Conservation (phyloP, 2,113 vertebrate genomes). For the Xiphorhynchus elegans region DNA sequence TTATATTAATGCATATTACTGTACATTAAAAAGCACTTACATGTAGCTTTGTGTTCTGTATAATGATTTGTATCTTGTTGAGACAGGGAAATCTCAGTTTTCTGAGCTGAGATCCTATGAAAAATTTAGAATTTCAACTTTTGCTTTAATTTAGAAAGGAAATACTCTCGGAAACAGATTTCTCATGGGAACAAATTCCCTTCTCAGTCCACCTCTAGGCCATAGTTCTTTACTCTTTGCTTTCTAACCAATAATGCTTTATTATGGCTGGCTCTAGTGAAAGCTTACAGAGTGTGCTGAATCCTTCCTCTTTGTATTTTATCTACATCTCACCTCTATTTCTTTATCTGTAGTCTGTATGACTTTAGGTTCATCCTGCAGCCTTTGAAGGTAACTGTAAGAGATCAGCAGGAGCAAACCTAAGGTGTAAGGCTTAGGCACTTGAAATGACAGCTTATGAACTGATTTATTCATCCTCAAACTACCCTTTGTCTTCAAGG, state of each 20-base stretch:
- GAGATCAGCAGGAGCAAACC: background rate
- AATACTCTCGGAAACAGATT: background rate
- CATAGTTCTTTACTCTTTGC: background rate
- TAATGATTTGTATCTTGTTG: background rate
- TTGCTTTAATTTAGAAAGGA: background rate
- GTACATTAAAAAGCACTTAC: background rate
- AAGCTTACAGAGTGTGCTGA: background rate
- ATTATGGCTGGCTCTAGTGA: background rate
- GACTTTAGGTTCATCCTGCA: background rate
- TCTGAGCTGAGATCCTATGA: background rate
- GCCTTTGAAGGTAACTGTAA: background rate
- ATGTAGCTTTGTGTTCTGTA: background rate
- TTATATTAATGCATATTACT: background rate
- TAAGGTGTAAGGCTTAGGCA: background rate
- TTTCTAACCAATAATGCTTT: background rate
- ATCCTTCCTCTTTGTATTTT: background rate
- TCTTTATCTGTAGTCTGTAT: background rate
- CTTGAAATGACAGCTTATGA: background rate
- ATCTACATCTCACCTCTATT: background rate
- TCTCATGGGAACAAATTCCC: background rate
- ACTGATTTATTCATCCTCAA: conserved; percentile 4
- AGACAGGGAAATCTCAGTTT: background rate
- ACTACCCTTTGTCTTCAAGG: conserved; percentile 42
- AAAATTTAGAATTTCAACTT: background rate
- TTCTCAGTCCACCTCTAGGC: background rate